These are phyloP conservation scores for Aurelia sp. DNA, from an alignment of 30 jellyfish, hydroid and myxozoan genomes.

Conservation along the genomic window DNA sequence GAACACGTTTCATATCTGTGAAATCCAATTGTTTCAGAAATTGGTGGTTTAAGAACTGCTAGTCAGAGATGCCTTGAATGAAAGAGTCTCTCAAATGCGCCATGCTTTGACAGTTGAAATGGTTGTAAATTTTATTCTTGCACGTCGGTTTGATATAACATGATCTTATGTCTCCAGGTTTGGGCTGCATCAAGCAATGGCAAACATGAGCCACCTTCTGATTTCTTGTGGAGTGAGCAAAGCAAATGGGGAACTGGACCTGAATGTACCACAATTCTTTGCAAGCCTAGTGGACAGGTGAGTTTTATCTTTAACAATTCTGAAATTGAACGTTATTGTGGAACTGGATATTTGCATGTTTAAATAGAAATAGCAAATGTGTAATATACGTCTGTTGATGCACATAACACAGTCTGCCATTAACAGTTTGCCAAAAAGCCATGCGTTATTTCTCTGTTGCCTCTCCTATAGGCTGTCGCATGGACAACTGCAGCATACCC, in stretches of 20 bases:
- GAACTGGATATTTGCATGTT: too few relatives aligned
- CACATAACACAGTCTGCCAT: too few relatives aligned
- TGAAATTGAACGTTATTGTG: too few relatives aligned
- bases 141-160: background rate
- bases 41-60: too few relatives aligned
- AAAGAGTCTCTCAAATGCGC: too few relatives aligned
- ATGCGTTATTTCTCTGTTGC: too few relatives aligned
- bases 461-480: conserved; percentile 48
- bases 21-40: too few relatives aligned
- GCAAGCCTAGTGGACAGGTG: conserved; percentile 91
- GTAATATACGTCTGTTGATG: too few relatives aligned
- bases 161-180: conserved; percentile 24
- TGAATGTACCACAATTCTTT: conserved; percentile 78
- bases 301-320: background rate
- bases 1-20: too few relatives aligned
- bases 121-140: background rate
- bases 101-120: background rate
- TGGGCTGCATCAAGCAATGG: conserved; percentile 79
- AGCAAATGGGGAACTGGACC: conserved; percentile 85
- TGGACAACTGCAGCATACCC: conserved; percentile 76
- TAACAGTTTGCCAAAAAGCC: too few relatives aligned
- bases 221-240: conserved; percentile 80
- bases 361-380: too few relatives aligned
- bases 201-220: conserved; percentile 86
- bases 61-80: too few relatives aligned